Conservation (phyloP, 2,888 invertebrate species). For the Sphinx pinastri region DNA sequence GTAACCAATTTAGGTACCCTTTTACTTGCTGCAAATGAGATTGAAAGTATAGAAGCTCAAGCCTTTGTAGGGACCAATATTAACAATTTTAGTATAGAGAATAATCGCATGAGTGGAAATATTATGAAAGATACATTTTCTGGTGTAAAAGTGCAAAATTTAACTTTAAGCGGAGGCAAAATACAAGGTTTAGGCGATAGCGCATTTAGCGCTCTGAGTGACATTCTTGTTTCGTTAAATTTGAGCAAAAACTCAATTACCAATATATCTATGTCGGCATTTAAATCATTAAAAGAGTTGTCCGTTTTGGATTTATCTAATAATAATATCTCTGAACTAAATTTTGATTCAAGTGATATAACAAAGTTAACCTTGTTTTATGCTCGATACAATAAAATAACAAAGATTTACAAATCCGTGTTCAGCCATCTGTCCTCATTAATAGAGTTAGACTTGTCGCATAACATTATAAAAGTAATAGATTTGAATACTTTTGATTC, state of each 20-base stretch:
- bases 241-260: constrained; percentile 28
- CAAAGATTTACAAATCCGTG: constrained; percentile 27
- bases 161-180: constrained; percentile 27
- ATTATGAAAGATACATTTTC: constrained; percentile 28
- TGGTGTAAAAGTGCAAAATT: constrained; percentile 26
- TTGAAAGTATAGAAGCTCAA: constrained; percentile 28
- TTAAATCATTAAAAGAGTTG: constrained; percentile 25
- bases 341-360: constrained; percentile 23
- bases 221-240: constrained; percentile 26
- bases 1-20: constrained; percentile 25
- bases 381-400: constrained; percentile 29
- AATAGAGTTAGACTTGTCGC: constrained; percentile 28
- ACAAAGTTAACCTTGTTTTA: constrained; percentile 25
- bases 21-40: constrained; percentile 26
- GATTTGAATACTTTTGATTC: constrained; percentile 33
- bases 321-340: constrained; percentile 27
- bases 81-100: constrained; percentile 26
- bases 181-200: constrained; percentile 23
- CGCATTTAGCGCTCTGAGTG: constrained; percentile 21
- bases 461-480: constrained; percentile 31
- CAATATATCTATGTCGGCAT: constrained; percentile 28
- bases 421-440: constrained; percentile 29
- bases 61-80: constrained; percentile 27
- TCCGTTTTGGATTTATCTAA: constrained; percentile 29
- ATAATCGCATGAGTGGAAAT: constrained; percentile 28